These are phyloP conservation scores for Meteorus sp. DNA, from an alignment of 1,140 invertebrate species.

Conservation along the genomic window DNA sequence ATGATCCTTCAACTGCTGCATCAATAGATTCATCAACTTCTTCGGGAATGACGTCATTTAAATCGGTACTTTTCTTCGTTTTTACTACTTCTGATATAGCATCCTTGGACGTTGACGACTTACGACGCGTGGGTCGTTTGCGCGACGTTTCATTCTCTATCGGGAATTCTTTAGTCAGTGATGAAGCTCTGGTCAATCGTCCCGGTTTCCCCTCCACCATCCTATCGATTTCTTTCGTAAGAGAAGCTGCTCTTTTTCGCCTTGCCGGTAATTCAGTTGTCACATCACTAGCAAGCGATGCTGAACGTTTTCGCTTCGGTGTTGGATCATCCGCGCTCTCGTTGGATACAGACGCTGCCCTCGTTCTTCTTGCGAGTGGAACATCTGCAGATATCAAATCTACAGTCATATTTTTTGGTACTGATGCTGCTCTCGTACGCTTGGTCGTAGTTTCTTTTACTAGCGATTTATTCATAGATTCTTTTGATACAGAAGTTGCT, in stretches of 20 bases:
- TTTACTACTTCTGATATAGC: conserved; percentile 1
- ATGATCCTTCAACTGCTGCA: background rate
- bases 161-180: conserved; percentile 27
- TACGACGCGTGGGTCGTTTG: background rate
- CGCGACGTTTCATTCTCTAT: background rate
- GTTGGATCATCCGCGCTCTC: conserved; percentile 10
- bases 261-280: background rate
- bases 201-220: background rate
- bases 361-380: background rate
- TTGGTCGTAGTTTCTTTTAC: background rate
- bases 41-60: conserved; percentile 36
- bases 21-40: conserved; percentile 7
- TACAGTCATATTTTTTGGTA: no score
- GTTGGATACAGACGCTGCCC: conserved; percentile 12
- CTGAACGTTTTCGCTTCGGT: conserved; percentile 8
- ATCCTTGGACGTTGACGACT: background rate
- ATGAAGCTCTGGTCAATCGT: conserved; percentile 30
- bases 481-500: conserved; percentile 14
- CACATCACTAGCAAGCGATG: background rate
- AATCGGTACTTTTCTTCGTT: conserved; percentile 28
- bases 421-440: background rate
- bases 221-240: background rate
- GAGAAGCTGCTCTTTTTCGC: conserved; percentile 7
- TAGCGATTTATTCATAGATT: background rate
- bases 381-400: no score